A percentile compares a stretch with the other conserved stretches of the same genome.
phyloP scores from a whole-genome alignment of 2,113 vertebrate genomes.

The Crypturellus undulatus region DNA sequence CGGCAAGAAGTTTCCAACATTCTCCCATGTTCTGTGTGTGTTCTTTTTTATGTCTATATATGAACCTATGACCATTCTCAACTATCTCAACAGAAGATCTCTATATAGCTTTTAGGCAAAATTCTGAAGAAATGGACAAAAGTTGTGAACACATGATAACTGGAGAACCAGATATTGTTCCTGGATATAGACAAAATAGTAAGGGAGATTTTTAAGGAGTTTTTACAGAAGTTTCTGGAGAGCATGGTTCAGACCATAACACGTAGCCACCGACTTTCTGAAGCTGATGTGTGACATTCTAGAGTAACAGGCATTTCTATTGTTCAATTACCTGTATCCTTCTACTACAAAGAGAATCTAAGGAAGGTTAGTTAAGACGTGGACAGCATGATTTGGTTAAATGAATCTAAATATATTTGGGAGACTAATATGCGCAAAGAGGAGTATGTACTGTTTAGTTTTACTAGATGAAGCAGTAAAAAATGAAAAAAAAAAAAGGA shows the following conservation, averaged over 20 bases:
- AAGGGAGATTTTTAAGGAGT: background rate
- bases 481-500: background rate
- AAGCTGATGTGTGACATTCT: background rate
- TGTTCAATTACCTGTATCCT: background rate
- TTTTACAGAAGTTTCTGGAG: background rate
- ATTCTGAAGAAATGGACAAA: background rate
- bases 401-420: background rate
- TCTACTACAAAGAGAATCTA: background rate
- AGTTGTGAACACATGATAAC: background rate
- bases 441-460: background rate
- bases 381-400: background rate
- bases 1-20: too few species aligned
- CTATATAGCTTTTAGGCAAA: background rate
- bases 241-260: background rate
- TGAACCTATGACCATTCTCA: background rate
- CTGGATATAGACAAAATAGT: background rate
- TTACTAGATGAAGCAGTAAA: background rate
- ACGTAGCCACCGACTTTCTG: background rate
- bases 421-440: background rate
- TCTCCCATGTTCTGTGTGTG: background rate
- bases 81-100: background rate
- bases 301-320: background rate
- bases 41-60: background rate
- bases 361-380: background rate
- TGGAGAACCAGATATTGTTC: rapidly evolving